Evolutionary conservation across 1,140 invertebrate genomes (phyloP), one percentile per base, ranked within the genome.

Genomic region (Hirudo medicinalis): DNA sequence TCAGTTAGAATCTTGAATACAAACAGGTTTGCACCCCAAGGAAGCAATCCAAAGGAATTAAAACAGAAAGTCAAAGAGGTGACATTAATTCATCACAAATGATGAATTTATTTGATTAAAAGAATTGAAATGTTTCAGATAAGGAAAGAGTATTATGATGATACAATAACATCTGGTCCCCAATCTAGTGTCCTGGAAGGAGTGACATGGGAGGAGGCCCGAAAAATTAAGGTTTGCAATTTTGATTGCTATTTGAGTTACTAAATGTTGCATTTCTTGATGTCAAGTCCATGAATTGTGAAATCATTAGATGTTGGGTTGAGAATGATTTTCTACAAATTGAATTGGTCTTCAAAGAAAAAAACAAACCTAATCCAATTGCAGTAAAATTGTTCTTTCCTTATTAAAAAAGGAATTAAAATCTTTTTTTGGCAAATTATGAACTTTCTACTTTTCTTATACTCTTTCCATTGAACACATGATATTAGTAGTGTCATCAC

Each of bases 131-230:
- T 72, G 69, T 74, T 79, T 36, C 75, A 97, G 93, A 95, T 99
- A 71, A 97, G 97, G 84, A 94, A 97, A 80, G 93, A 96, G 80
- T 88, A 96, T 79, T 88, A 92, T 78, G 90, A 92, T 60, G 94
- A 97, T 78, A 93, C 91, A 80, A 90, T 97, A 73, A 91, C 90
- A 74, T 91, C 94, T 72, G 96, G 96, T 43, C 95, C 95, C 54
- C 93, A 97, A 78, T 97, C 94, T 32, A 92, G 94, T 78, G 92
- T 99, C 80, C 83, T 99, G 72, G 95, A 99, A 84, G 93, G 92
- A 25, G 90, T 95, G 54, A 91, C 91, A 55, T 97, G 94, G 92
- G 94, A 98, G 79, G 95, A 98, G 84, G 92, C 93, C 19, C 89
- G 90, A 80, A 91, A 92, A 83, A 89, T 94, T 85, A 92, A 94